Conservation (phyloP, 2,797 vertebrate species). For the Leptodactylus fallax region DNA sequence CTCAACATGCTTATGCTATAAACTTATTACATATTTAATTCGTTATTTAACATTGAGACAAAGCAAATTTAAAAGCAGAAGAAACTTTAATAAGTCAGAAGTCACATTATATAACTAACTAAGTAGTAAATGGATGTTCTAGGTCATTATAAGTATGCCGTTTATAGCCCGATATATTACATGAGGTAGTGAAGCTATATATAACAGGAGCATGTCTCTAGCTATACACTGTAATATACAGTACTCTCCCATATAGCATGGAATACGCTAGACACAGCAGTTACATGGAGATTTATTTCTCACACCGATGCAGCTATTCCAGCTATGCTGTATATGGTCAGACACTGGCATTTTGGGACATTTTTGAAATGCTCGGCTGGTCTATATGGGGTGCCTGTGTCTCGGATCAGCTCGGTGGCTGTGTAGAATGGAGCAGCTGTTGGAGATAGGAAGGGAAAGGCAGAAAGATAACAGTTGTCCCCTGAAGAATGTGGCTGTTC, state of each 20-base stretch:
- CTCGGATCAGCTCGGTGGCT: slow-evolving; percentile 71
- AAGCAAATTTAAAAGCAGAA: neutral
- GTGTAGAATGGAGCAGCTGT: slow-evolving; percentile 74
- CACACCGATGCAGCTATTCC: slow-evolving; percentile 48
- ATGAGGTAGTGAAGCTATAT: too few relatives aligned
- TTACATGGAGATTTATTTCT: too few relatives aligned
- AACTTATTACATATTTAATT: neutral
- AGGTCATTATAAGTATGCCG: too few relatives aligned
- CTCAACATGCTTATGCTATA: too few relatives aligned
- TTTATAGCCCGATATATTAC: too few relatives aligned
- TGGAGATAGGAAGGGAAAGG: slow-evolving; percentile 65
- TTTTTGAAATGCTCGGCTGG: slow-evolving; percentile 73
- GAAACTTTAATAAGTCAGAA: too few relatives aligned
- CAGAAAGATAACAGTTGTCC: slow-evolving; percentile 74
- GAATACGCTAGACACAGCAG: too few relatives aligned
- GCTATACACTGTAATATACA: neutral
- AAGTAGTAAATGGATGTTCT: too few relatives aligned
- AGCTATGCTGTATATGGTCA: slow-evolving; percentile 71
- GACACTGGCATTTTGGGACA: slow-evolving; percentile 69
- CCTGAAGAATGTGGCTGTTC: slow-evolving; percentile 72
- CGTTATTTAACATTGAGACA: neutral
- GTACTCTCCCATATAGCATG: neutral
- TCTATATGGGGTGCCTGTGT: slow-evolving; percentile 64
- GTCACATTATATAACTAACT: too few relatives aligned
- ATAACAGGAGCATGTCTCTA: too few relatives aligned